A percentile compares a stretch with the other conserved stretches of the same genome.
phyloP scores from a whole-genome alignment of 2,113 vertebrate genomes.

The Micromys minutus region DNA sequence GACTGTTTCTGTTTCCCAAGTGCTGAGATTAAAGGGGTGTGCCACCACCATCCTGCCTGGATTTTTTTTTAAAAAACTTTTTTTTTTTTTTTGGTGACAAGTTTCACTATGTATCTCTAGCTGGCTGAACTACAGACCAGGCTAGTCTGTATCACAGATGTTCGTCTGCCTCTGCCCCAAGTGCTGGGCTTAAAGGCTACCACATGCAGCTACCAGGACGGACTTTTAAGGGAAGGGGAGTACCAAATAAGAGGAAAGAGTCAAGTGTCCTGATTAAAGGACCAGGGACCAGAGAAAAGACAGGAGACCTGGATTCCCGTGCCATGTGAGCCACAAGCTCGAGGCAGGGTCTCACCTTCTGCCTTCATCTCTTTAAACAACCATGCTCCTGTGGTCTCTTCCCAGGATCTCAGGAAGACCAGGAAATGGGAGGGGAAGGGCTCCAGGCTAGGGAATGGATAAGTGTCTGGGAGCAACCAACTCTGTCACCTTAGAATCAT shows the following conservation, averaged over 20 bases:
- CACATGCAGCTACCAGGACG: background rate
- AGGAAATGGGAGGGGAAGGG: background rate
- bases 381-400: background rate
- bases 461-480: background rate
- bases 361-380: background rate
- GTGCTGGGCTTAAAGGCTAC: background rate
- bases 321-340: background rate
- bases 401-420: background rate
- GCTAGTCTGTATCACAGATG: background rate
- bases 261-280: background rate
- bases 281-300: background rate
- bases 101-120: background rate
- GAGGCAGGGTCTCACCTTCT: rapidly evolving
- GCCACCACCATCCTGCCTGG: too few species aligned
- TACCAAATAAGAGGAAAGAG: background rate
- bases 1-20: too few species aligned
- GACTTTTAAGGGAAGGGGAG: background rate
- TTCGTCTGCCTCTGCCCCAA: background rate
- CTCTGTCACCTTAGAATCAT: background rate
- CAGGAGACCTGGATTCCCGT: background rate
- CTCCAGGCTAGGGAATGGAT: background rate
- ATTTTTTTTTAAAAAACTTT: background rate
- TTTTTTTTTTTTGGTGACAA: background rate
- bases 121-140: background rate
- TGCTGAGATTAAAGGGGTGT: too few species aligned